Conservation (phyloP, 2,797 vertebrate species). For the Momotus momota region DNA sequence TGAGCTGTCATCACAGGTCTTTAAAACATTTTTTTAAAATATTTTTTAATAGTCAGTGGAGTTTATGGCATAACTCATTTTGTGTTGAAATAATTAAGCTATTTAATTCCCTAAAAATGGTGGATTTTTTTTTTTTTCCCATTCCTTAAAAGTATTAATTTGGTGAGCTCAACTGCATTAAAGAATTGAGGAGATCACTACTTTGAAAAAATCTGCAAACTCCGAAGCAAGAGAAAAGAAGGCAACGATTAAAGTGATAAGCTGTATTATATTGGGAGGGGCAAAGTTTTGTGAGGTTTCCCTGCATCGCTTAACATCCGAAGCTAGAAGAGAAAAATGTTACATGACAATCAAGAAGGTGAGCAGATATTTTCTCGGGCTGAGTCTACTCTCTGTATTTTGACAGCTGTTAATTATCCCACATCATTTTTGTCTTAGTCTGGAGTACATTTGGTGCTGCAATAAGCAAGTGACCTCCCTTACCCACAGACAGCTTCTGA, state of each 20-base stretch:
- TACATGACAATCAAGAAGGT: neutral
- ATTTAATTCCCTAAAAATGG: neutral
- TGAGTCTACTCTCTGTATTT: accelerated
- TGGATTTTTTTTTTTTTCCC: accelerated
- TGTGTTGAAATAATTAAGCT: neutral
- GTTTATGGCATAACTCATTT: neutral
- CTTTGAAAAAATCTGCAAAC: neutral
- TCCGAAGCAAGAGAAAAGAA: neutral
- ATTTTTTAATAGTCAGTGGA: neutral
- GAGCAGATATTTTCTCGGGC: neutral
- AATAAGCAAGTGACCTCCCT: neutral
- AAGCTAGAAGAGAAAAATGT: neutral
- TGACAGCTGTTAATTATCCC: neutral
- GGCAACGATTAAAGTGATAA: neutral
- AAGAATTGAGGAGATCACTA: neutral
- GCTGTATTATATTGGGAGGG: accelerated
- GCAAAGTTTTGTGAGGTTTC: neutral
- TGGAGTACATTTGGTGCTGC: neutral
- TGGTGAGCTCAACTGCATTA: neutral
- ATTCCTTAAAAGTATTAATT: neutral
- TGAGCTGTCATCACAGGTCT: accelerated
- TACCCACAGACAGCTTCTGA: neutral
- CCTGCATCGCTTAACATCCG: neutral
- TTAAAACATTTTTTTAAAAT: neutral
- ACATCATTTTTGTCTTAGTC: neutral